phyloP scores from a whole-genome alignment of 2,113 vertebrate species.

The Numida meleagris region DNA sequence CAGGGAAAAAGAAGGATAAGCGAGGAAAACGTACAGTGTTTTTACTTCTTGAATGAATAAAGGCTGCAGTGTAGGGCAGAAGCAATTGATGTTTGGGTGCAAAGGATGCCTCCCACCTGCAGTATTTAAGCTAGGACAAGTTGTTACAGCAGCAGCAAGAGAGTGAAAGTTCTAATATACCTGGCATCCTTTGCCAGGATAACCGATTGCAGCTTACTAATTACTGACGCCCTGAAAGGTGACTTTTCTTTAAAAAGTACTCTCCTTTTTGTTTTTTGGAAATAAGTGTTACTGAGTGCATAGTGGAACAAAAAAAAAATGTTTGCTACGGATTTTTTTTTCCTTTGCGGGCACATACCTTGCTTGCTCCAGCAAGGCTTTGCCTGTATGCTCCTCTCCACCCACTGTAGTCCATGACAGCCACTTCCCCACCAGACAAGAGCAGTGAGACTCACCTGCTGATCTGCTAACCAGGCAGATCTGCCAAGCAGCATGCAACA shows the following conservation, averaged over 20 bases:
- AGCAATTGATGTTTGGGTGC: not conserved
- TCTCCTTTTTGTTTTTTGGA: not conserved
- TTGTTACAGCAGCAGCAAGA: not conserved
- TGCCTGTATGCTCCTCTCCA: not conserved
- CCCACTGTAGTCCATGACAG: not conserved
- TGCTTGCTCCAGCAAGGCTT: not conserved
- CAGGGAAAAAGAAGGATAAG: not conserved
- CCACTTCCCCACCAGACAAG: not conserved
- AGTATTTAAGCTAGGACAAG: conserved; percentile 1
- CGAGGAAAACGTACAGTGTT: not conserved
- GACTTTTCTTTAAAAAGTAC: not conserved
- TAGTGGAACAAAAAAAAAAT: not conserved
- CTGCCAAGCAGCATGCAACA: not conserved
- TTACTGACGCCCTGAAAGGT: not conserved
- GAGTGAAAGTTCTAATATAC: not conserved
- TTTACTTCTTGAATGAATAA: not conserved
- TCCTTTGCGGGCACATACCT: not conserved
- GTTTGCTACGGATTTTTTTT: not conserved
- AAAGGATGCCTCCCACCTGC: not conserved
- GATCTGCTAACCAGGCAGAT: not conserved
- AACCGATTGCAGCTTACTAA: not conserved
- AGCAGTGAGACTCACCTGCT: not conserved
- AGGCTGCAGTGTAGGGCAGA: not conserved
- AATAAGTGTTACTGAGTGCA: not conserved
- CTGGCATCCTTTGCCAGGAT: not conserved